These are phyloP conservation scores for Drosophila conformis DNA, from an alignment of 2,888 invertebrate species.

Conservation along the genomic window DNA sequence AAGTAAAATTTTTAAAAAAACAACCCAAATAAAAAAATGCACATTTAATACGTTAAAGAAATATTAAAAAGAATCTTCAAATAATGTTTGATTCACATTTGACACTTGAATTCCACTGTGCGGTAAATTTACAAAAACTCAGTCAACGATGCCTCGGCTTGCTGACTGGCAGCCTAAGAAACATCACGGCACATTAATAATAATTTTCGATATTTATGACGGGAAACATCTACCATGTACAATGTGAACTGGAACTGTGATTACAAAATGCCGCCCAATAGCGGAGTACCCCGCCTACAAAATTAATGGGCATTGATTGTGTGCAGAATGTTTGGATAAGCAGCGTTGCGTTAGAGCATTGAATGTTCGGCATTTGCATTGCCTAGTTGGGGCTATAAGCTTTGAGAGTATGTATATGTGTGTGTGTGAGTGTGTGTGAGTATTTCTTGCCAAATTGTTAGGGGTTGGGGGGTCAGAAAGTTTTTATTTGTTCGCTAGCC, in stretches of 20 bases:
- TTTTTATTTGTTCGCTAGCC: constrained; percentile 63
- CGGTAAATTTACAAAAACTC: constrained; percentile 41
- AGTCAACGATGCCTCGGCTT: constrained; percentile 54
- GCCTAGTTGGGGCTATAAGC: constrained; percentile 8
- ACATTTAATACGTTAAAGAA: neutral
- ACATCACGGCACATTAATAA: constrained; percentile 68
- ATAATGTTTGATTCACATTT: neutral
- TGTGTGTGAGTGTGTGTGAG: constrained; percentile 8
- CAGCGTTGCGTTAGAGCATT: constrained; percentile 60
- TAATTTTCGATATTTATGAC: constrained; percentile 78
- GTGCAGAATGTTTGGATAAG: constrained; percentile 45
- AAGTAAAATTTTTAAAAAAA: neutral
- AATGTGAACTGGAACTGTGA: constrained; percentile 73
- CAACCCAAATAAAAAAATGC: neutral
- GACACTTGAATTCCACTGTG: constrained; percentile 23
- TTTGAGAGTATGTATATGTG: constrained; percentile 3
- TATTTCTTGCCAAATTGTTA: constrained; percentile 65
- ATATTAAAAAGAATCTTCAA: neutral
- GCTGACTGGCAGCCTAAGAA: constrained; percentile 50
- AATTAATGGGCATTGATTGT: constrained; percentile 59
- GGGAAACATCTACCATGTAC: constrained; percentile 68
- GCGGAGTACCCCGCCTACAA: constrained; percentile 20
- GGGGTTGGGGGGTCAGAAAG: constrained; percentile 32
- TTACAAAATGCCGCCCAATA: constrained; percentile 62
- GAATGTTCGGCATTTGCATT: constrained; percentile 72